Evolutionary conservation across 2,113 vertebrate genomes (phyloP).

Genomic region (Artemisiospiza belli): DNA sequence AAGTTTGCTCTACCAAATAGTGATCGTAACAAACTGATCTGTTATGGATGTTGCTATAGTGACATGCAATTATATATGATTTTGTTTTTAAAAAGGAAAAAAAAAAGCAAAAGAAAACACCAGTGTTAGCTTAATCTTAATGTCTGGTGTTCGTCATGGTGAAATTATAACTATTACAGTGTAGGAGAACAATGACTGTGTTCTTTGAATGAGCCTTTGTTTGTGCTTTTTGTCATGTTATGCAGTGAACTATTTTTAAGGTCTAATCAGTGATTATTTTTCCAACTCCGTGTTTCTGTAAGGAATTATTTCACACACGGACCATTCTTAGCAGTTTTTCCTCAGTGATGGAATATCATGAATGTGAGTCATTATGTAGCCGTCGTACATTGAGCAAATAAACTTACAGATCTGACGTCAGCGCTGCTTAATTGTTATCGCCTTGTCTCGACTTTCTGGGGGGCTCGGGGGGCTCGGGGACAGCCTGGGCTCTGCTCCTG

Average conservation of each 20-base stretch:
- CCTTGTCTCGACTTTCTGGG: conserved; percentile 1
- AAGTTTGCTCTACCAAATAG: conserved; percentile 93
- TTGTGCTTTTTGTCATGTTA: conserved; percentile 94
- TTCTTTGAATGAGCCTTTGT: conserved; percentile 89
- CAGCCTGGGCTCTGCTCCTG: neutral
- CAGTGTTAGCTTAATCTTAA: conserved; percentile 94
- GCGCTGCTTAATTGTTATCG: conserved; percentile 48
- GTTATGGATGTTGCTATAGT: conserved; percentile 93
- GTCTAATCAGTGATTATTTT: conserved; percentile 90
- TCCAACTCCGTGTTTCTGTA: conserved; percentile 83
- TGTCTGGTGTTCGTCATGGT: conserved; percentile 94
- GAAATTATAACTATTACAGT: conserved; percentile 89
- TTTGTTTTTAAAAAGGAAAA: conserved; percentile 77
- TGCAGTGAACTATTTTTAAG: conserved; percentile 89
- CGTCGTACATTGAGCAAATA: conserved; percentile 97
- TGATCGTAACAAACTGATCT: conserved; percentile 96
- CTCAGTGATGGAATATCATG: conserved; percentile 95
- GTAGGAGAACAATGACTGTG: conserved; percentile 81
- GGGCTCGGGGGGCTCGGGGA: neutral
- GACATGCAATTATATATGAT: conserved; percentile 93
- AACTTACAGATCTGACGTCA: conserved; percentile 90
- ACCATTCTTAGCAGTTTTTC: conserved; percentile 97
- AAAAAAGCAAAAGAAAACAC: conserved; percentile 81
- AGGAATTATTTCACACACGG: conserved; percentile 89
- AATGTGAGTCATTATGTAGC: conserved; percentile 99